Evolutionary conservation across 1,140 invertebrate genomes (phyloP).

Genomic region (Trachymyrmex septentrionalis): DNA sequence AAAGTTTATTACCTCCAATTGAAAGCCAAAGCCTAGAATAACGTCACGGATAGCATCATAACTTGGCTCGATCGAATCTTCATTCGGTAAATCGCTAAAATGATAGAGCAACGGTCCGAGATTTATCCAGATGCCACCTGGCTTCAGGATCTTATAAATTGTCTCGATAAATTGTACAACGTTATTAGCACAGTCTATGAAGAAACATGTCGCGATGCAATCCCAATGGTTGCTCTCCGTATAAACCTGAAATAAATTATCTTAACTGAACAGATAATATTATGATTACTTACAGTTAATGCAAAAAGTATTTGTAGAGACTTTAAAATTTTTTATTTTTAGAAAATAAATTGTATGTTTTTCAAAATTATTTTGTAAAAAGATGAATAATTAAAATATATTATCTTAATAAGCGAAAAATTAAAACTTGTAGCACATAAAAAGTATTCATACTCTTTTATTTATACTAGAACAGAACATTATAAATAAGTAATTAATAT

Average conservation of each 20-base stretch:
- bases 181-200: constrained; percentile 99
- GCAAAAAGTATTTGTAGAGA: too few species aligned
- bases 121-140: constrained; percentile 96
- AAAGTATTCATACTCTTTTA: too few species aligned
- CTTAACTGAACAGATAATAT: background rate
- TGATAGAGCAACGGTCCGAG: constrained; percentile 98
- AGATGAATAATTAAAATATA: too few species aligned
- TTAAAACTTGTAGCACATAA: too few species aligned
- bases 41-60: constrained; percentile 95
- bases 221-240: constrained; percentile 93
- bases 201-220: constrained; percentile 98
- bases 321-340: too few species aligned
- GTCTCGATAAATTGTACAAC: constrained; percentile 98
- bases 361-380: too few species aligned
- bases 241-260: constrained; percentile 89
- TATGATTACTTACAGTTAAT: background rate
- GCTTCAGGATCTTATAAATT: constrained; percentile 96
- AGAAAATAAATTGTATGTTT: too few species aligned
- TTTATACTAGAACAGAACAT: too few species aligned
- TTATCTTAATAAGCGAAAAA: too few species aligned
- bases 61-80: constrained; percentile 97
- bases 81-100: constrained; percentile 95
- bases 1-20: constrained; percentile 90
- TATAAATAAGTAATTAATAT: too few species aligned
- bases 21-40: constrained; percentile 95